phyloP scores from a whole-genome alignment of 2,888 invertebrate species.

The Physocephala rufipes region DNA sequence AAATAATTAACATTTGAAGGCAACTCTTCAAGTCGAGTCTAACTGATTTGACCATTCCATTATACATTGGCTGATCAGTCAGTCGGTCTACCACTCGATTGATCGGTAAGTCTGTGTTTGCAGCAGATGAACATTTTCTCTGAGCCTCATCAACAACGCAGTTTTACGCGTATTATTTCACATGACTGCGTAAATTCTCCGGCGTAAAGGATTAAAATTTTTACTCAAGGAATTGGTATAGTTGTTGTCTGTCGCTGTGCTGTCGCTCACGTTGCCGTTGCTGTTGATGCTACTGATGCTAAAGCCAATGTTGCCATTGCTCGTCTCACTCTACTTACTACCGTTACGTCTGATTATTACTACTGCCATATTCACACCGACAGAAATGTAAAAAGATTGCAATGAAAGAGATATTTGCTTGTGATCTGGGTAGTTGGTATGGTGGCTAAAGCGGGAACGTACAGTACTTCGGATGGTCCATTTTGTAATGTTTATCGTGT shows the following conservation, averaged over 20 bases:
- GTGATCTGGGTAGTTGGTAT: background rate
- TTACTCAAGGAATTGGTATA: constrained; percentile 13
- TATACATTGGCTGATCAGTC: background rate
- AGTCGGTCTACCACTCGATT: background rate
- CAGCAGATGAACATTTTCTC: background rate
- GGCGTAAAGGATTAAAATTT: constrained; percentile 35
- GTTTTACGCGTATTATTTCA: constrained; percentile 38
- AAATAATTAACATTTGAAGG: background rate
- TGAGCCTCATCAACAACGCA: constrained; percentile 23
- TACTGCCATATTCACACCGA: constrained; percentile 31
- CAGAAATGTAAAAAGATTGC: constrained; percentile 1
- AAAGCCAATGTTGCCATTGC: constrained; percentile 2
- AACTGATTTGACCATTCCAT: background rate
- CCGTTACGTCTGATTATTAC: no score
- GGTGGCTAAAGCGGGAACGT: constrained; percentile 20
- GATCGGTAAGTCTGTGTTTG: background rate
- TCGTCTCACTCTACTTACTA: no score
- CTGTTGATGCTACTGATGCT: constrained; percentile 12
- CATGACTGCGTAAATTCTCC: constrained; percentile 40
- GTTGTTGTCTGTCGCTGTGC: no score
- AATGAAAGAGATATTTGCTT: background rate
- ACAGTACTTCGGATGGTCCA: constrained; percentile 15
- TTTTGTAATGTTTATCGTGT: constrained; percentile 14
- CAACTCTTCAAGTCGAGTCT: background rate
- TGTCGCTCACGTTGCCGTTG: constrained; percentile 14